Evolutionary conservation across 1,140 invertebrate genomes (phyloP), one percentile per base, ranked within the genome.

Genomic region (Leptinotarsa undecemlineata): DNA sequence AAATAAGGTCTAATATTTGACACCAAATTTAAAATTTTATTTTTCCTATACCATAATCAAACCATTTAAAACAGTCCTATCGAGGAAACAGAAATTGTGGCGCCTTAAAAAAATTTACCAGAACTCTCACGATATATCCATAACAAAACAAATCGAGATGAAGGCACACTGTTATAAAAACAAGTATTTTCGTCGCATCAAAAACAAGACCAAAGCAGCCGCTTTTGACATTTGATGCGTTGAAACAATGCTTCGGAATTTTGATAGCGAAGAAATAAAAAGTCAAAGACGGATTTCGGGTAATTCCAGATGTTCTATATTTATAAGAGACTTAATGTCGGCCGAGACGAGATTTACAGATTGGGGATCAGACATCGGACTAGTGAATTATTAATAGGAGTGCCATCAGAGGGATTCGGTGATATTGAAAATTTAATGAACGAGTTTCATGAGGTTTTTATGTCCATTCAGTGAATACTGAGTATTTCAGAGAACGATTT

Each of bases 171-270:
- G 51, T 19, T 57, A 64, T 64, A 64, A 64, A 64, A 64, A 64
- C 17, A 8, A 64, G 20, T 23, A 64, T 64, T 4, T 64, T 33
- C 26, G 63, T 64, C 63, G 63, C 63, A 64, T 64, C 63, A 64
- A 15, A 64, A 64, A 64, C 63, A 64, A 64, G 63, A 4, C 20
- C 20, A 64, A 64, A 21, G 63, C 63, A 21, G 63, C 63, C 51
- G 17, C 63, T 64, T 64, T 64, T 64, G 63, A 64, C 63, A 64
- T 64, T 23, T 64, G 63, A 64, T 23, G 63, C 63, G 63, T 19
- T 33, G 63, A 64, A 64, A 64, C 63, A 64, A 64, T 64, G 63
- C 63, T 64, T 20, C 21, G 63, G 63, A 64, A 64, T 64, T 64
- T 64, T 64, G 63, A 64, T 64, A 64, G 63, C 63, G 4, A 15